Evolutionary conservation across 1,140 invertebrate genomes (phyloP).

Genomic region (Neodiprion lecontei): DNA sequence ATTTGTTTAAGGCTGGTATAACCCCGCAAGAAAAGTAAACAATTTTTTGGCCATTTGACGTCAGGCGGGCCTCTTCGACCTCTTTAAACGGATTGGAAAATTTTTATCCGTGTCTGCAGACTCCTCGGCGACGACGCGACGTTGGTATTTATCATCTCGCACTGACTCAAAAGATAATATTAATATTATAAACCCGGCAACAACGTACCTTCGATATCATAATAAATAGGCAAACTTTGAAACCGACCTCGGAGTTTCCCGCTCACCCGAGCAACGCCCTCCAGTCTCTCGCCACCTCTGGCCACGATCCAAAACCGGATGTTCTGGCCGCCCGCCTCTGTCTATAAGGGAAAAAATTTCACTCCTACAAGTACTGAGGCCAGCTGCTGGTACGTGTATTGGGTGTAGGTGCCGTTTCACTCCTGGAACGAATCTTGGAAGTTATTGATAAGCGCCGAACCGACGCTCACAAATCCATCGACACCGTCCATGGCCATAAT

Average conservation of each 20-base stretch:
- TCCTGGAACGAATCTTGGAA: too few relatives aligned
- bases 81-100: constrained; percentile 13
- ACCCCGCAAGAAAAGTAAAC: constrained; percentile 21
- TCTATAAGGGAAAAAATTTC: too few relatives aligned
- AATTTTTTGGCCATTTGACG: constrained; percentile 12
- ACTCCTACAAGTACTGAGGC: too few relatives aligned
- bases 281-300: constrained; percentile 28
- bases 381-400: too few relatives aligned
- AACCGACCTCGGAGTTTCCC: constrained; percentile 27
- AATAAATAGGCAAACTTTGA: neutral
- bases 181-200: constrained; percentile 26
- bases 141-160: constrained; percentile 24
- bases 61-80: neutral
- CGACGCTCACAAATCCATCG: too few relatives aligned
- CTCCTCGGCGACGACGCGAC: neutral
- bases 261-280: constrained; percentile 9
- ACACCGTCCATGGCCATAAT: too few relatives aligned
- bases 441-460: too few relatives aligned
- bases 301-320: constrained; percentile 40
- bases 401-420: too few relatives aligned
- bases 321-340: constrained; percentile 30
- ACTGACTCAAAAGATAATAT: constrained; percentile 16
- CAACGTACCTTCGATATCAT: neutral
- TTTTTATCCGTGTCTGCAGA: constrained; percentile 16
- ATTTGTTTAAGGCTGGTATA: neutral